These are phyloP conservation scores for Anneissia japonica DNA, from an alignment of 35 echinoderm and acorn worm genomes.

Conservation along the genomic window DNA sequence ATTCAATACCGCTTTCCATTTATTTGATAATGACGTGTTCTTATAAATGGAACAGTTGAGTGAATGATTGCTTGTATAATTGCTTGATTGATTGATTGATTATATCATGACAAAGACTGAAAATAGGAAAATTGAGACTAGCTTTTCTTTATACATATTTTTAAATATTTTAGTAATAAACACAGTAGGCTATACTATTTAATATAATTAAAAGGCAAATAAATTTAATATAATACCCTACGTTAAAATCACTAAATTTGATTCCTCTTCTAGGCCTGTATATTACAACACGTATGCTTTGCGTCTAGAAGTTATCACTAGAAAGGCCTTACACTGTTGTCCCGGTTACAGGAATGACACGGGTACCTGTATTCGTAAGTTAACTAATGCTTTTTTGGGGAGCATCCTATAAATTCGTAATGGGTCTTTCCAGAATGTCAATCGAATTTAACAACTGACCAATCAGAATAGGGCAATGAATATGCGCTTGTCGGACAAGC, in stretches of 20 bases:
- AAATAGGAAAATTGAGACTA: too few relatives aligned
- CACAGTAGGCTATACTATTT: too few relatives aligned
- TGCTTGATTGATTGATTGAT: too few relatives aligned
- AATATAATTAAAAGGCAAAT: too few relatives aligned
- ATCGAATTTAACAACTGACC: slow-evolving; percentile 55
- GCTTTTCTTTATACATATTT: too few relatives aligned
- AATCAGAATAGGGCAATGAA: slow-evolving; percentile 39
- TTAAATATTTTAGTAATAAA: too few relatives aligned
- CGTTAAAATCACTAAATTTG: not conserved
- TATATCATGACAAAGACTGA: too few relatives aligned
- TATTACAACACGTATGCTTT: not conserved
- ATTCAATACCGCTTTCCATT: too few relatives aligned
- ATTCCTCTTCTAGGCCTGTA: not conserved
- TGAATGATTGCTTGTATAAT: too few relatives aligned
- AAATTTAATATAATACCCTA: not conserved
- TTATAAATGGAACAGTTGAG: too few relatives aligned
- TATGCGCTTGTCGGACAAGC: slow-evolving; percentile 41
- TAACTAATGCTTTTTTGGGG: slow-evolving; percentile 33
- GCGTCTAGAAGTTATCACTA: not conserved
- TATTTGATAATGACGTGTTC: too few relatives aligned
- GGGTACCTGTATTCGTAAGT: not conserved
- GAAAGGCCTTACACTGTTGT: not conserved
- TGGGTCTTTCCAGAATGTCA: slow-evolving; percentile 54
- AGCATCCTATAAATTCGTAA: slow-evolving; percentile 30
- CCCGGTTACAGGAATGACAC: not conserved